These are phyloP conservation scores for Osmoderma eremita DNA, from an alignment of 2,888 invertebrate species.

Conservation along the genomic window DNA sequence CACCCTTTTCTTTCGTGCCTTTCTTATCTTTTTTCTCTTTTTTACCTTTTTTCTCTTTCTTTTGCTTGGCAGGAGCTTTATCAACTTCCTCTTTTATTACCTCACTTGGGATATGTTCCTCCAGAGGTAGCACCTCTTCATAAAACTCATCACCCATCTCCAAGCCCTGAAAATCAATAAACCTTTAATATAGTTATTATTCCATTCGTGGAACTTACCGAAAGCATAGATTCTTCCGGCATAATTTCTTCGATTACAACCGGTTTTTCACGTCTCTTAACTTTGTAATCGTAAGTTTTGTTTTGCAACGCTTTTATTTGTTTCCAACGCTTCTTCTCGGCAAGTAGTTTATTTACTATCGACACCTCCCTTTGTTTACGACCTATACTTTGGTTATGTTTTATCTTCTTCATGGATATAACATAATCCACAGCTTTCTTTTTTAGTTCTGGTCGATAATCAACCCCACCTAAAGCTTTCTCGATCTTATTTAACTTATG, in stretches of 20 bases:
- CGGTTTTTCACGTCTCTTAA: slow-evolving; percentile 30
- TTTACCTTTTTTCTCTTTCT: slow-evolving; percentile 6
- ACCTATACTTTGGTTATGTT: slow-evolving; percentile 21
- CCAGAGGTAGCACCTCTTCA: not conserved
- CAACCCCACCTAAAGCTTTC: slow-evolving; percentile 32
- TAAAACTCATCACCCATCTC: slow-evolving; percentile 2
- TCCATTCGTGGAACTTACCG: not conserved
- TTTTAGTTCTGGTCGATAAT: slow-evolving; percentile 20
- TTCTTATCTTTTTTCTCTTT: slow-evolving; percentile 11
- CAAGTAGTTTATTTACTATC: slow-evolving; percentile 44
- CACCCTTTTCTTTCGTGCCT: slow-evolving; percentile 31
- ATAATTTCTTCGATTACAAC: not conserved
- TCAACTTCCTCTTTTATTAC: slow-evolving; percentile 15
- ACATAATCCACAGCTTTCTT: slow-evolving; percentile 39
- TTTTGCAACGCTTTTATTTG: slow-evolving; percentile 41
- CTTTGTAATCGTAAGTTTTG: slow-evolving; percentile 44
- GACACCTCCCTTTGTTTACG: slow-evolving; percentile 37
- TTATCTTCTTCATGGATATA: slow-evolving; percentile 41
- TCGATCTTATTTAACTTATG: slow-evolving; percentile 33
- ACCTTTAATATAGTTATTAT: not conserved
- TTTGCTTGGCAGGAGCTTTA: not conserved
- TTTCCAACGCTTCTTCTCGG: slow-evolving; percentile 40
- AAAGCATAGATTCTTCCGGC: not conserved
- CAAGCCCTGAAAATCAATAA: not conserved
- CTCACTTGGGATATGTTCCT: not conserved